phyloP scores from a whole-genome alignment of 1,140 invertebrate genomes.

The Apis cerana region DNA sequence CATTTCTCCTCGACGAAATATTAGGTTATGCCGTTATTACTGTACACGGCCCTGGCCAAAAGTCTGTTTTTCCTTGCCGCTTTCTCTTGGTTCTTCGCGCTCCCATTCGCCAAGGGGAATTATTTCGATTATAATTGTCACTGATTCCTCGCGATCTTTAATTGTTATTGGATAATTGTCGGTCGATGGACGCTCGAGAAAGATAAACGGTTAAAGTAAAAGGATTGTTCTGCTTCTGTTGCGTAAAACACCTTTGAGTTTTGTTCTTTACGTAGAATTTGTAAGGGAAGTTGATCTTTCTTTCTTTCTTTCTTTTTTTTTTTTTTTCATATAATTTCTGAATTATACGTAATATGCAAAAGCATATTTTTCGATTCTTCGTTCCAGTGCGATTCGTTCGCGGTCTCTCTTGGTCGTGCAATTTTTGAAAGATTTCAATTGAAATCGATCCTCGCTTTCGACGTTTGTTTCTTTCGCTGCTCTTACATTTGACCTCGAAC shows the following conservation, averaged over 20 bases:
- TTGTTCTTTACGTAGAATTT: not conserved
- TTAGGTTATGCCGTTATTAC: conserved; percentile 73
- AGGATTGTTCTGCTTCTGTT: not conserved
- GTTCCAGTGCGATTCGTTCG: no score
- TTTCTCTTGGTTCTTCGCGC: conserved; percentile 9
- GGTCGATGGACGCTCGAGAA: no score
- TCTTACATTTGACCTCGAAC: not conserved
- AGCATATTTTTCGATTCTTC: no score
- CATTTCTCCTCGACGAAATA: conserved; percentile 70
- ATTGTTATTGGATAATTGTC: not conserved
- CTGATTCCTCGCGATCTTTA: not conserved
- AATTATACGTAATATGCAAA: not conserved
- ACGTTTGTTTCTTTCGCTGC: not conserved
- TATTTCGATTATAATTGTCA: conserved; percentile 36
- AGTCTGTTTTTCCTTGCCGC: conserved; percentile 38
- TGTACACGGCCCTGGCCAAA: conserved; percentile 54
- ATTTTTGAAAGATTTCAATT: not conserved
- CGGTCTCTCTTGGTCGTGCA: not conserved
- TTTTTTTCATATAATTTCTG: no score
- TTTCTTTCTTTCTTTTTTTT: no score
- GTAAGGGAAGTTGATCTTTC: no score
- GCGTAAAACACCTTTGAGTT: accelerated
- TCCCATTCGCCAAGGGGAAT: not conserved
- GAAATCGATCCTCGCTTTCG: not conserved
- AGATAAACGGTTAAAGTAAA: no score